Evolutionary conservation across 2,888 invertebrate genomes (phyloP).

Genomic region (Epistrophe eligans): DNA sequence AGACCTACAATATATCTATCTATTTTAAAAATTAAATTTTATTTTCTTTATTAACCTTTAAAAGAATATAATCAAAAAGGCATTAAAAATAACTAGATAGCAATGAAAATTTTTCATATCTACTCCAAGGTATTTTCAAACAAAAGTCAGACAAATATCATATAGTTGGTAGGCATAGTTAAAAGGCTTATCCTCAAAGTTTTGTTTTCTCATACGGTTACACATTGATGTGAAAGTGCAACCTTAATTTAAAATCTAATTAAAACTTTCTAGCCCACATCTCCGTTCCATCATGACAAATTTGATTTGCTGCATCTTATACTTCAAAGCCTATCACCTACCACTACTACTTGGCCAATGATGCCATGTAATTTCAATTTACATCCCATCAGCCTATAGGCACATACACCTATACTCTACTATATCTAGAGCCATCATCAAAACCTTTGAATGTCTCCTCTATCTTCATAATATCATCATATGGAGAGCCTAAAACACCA

Average conservation of each 20-base stretch:
- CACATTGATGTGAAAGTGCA: background rate
- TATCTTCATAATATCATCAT: slow-evolving; percentile 25
- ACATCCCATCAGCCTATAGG: slow-evolving; percentile 49
- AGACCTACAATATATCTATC: no score
- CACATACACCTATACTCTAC: background rate
- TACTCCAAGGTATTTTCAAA: background rate
- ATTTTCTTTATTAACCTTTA: background rate
- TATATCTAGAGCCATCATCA: slow-evolving; percentile 9
- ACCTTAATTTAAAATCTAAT: slow-evolving; percentile 59
- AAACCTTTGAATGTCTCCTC: slow-evolving; percentile 34
- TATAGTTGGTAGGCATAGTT: background rate
- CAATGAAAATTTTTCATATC: no score
- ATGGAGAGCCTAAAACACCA: slow-evolving; percentile 9
- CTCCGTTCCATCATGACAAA: slow-evolving; percentile 53
- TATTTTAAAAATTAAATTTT: no score
- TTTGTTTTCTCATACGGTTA: background rate
- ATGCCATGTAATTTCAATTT: slow-evolving; percentile 67
- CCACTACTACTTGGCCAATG: slow-evolving; percentile 55
- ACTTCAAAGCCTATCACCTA: slow-evolving; percentile 28
- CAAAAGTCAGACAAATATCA: slow-evolving; percentile 9
- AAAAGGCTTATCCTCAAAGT: slow-evolving; percentile 16
- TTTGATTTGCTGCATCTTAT: slow-evolving; percentile 50
- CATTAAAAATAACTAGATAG: no score
- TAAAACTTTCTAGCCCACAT: slow-evolving; percentile 59
- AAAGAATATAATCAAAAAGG: background rate